Evolutionary conservation across 2,888 invertebrate species (phyloP).

Genomic region (Molanna angustata): DNA sequence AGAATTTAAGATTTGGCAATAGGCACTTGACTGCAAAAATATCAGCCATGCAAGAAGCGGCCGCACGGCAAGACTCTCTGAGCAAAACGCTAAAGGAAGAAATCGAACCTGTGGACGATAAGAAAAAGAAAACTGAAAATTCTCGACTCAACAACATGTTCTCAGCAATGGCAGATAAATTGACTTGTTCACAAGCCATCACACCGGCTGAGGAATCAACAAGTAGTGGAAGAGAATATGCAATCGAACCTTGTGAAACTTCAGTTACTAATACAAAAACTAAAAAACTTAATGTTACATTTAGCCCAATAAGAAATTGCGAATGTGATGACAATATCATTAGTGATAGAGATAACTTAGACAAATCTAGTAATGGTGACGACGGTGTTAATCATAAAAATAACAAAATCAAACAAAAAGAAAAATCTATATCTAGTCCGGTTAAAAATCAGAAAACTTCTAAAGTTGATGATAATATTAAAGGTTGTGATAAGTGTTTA

Average conservation of each 20-base stretch:
- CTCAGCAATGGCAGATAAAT: conserved; percentile 53
- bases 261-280: conserved; percentile 45
- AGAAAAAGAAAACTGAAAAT: conserved; percentile 29
- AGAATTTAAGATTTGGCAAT: conserved; percentile 72
- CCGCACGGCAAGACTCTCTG: conserved; percentile 58
- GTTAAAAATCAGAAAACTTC: conserved; percentile 11
- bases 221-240: conserved; percentile 50
- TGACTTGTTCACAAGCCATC: conserved; percentile 48
- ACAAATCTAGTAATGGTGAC: conserved; percentile 38
- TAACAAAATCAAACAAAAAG: conserved; percentile 23
- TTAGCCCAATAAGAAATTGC: conserved; percentile 50
- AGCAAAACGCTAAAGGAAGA: conserved; percentile 42
- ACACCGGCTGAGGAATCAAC: conserved; percentile 53
- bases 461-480: conserved; percentile 17
- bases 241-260: conserved; percentile 40
- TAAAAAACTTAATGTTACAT: conserved; percentile 46
- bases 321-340: conserved; percentile 43
- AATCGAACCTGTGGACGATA: conserved; percentile 26
- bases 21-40: conserved; percentile 71
- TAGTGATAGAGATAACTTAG: conserved; percentile 38
- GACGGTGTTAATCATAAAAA: conserved; percentile 36
- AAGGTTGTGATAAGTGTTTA: conserved; percentile 32
- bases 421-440: conserved; percentile 20
- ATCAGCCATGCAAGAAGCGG: conserved; percentile 79
- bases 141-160: conserved; percentile 54